phyloP scores from a whole-genome alignment of 2,113 vertebrate species.

The Rhea pennata region DNA sequence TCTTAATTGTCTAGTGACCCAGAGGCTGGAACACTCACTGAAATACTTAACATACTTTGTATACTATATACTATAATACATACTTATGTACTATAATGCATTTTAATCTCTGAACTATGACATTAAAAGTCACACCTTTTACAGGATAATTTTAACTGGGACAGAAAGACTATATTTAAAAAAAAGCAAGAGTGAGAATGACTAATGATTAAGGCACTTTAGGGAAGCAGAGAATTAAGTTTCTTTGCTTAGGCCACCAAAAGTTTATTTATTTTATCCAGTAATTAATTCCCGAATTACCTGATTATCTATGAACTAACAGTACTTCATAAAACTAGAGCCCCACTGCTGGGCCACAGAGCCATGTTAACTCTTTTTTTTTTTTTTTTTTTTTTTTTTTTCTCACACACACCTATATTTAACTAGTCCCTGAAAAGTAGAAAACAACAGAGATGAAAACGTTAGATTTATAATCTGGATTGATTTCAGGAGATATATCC shows the following conservation, averaged over 20 bases:
- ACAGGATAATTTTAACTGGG: background rate
- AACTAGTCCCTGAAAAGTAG: background rate
- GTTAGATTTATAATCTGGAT: background rate
- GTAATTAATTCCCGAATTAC: background rate
- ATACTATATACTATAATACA: background rate
- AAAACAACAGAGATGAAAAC: background rate
- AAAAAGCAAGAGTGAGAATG: background rate
- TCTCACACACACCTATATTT: background rate
- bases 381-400: background rate
- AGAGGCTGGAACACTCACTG: background rate
- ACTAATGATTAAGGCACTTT: background rate
- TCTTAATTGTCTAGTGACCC: background rate
- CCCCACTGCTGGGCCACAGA: background rate
- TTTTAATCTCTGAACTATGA: background rate
- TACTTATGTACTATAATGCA: background rate
- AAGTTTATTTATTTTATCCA: background rate
- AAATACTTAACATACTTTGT: background rate
- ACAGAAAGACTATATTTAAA: background rate
- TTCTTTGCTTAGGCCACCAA: background rate
- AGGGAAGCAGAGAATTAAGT: background rate
- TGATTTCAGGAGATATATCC: background rate
- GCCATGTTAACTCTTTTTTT: background rate
- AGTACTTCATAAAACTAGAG: background rate
- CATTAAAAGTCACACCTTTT: background rate
- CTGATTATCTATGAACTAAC: constrained; percentile 19